Evolutionary conservation across 2,797 vertebrate genomes (phyloP), one percentile per base, ranked within the genome.

Genomic region (Avahi laniger): DNA sequence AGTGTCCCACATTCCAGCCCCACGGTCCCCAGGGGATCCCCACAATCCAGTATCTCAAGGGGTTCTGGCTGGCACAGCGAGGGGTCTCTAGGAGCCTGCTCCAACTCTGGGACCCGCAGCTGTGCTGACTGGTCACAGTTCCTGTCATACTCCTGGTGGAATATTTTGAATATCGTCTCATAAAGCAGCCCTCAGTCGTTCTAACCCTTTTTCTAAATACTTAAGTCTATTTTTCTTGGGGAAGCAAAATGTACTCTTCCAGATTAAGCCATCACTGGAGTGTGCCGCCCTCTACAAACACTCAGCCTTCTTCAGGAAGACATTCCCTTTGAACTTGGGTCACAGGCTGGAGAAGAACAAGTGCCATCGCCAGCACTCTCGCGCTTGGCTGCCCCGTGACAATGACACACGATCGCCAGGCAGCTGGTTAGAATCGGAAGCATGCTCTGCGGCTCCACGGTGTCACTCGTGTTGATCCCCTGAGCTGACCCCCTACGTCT

Each of bases 401-500:
- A 91, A 35, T 10, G 82, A 67, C 82, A 41, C 14, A 28, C 61
- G 30, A 26, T 30, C 41, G 76, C 81, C 73, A 10, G 65, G 22
- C 87, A 78, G 73, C 87, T 43, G 75, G 61, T 80, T 70, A 78
- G 41, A 81, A 72, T 0, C 33, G 63, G 73, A 82, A 48, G 63
- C 4, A 0, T 18, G 5, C 17, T 8, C 33, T 8, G 0, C 2
- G 17, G 3, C 35, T 57, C 43, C 46, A 1, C 3, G 0, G 17
- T 1, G 30, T 72, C 2, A 3, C 33, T 28, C 5, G 20, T 11
- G 8, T 26, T 43, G 12, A 70, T 52, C 30, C 18, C 52, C 70
- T 43, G 82, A 54, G 59, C 73, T 2, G 38, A 61, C 67, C 15
- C 54, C 28, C 57, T 33, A 2, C 57, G 26, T 57, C 28, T 85